Base-by-base conservation (phyloP, 2,797 vertebrate genomes). In the Hylomyscus alleni region DNA sequence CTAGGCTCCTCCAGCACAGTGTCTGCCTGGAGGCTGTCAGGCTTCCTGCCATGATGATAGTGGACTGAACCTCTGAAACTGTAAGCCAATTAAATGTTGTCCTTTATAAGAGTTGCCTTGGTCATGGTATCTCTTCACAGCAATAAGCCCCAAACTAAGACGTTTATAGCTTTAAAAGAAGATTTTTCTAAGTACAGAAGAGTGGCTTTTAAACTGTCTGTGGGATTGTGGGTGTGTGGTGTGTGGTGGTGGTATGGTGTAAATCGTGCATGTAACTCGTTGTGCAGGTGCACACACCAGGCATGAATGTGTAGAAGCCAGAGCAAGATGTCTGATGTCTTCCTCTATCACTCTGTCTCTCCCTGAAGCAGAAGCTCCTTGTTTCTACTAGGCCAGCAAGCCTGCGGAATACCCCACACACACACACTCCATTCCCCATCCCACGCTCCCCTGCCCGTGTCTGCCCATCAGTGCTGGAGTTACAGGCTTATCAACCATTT, bases 381-480 rank as follows among this genome's bases (percentile, higher is more conserved):
- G 26, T 65, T 84, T 50, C 17, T 13, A 20, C 15, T 22, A 34
- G 17, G 29, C 40, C 82, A 12, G 26, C 17, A 44, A 34, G 40
- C 29, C 60, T 31, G 3, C 4, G 3, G n/a, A 40, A 26, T 60
- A 31, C 0, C 0, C 34, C 4, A n/a, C n/a, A n/a, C n/a, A n/a
- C n/a, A n/a, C n/a, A n/a, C 4, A 31, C 12, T 29, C 24, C 60
- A 26, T 0, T 11, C 26, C 26, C 26, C 19, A 20, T 9, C 58
- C 22, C 58, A 2, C 10, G 24, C 24, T 60, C 9, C 22, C 78
- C 76, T 12, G 11, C 22, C 58, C 0, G 4, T 20, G 15, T 65
- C 58, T 47, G 58, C 26, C 81, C 26, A 15, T 31, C 81, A 20
- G 4, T 44, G 40, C 20, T 84, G 15, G 26, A 65, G 81, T 62